Evolutionary conservation across 2,797 vertebrate species (phyloP).

Genomic region (Cirrhinus molitorella): DNA sequence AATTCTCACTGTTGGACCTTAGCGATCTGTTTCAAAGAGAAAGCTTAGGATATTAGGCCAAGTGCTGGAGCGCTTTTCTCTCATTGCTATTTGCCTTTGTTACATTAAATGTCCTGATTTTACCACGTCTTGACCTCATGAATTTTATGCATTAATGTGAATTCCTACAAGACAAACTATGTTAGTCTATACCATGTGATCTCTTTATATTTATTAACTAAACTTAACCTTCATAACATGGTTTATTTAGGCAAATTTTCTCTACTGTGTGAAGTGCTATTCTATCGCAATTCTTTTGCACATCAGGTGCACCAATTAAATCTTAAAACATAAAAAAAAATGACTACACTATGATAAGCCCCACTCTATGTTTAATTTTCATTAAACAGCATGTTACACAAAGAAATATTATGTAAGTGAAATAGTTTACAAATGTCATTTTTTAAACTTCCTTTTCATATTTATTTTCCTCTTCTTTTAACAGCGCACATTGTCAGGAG

Average conservation of each 20-base stretch:
- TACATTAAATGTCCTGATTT: constrained; percentile 25
- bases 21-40: constrained; percentile 49
- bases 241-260: constrained; percentile 4
- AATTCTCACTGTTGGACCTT: constrained; percentile 41
- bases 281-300: neutral
- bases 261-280: neutral
- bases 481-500: constrained; percentile 89
- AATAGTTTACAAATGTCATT: neutral
- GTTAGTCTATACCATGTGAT: neutral
- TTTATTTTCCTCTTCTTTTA: constrained; percentile 30
- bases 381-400: neutral
- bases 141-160: constrained; percentile 23
- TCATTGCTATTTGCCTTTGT: constrained; percentile 30
- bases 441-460: neutral
- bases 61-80: constrained; percentile 22
- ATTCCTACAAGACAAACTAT: constrained; percentile 13
- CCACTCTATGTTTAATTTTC: neutral
- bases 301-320: neutral
- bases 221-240: constrained; percentile 41
- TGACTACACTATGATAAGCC: neutral
- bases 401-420: neutral
- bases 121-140: constrained; percentile 51
- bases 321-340: neutral
- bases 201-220: neutral
- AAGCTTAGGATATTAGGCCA: constrained; percentile 43